Conservation (phyloP, 2,888 invertebrate species). For the Lacanobia oleracea region DNA sequence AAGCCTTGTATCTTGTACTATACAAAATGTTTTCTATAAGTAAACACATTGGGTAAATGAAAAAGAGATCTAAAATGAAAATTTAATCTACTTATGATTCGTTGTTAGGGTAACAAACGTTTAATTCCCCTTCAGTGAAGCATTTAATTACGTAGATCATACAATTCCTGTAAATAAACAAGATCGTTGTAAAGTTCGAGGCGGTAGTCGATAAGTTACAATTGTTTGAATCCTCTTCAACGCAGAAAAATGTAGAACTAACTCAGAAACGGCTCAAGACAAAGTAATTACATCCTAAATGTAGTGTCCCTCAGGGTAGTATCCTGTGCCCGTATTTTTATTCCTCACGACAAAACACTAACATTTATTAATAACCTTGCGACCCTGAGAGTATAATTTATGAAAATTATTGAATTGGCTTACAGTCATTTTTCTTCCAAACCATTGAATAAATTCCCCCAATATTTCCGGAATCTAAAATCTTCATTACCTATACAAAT, state of each 20-base stretch:
- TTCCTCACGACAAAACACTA: not conserved
- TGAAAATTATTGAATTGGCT: not conserved
- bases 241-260: not conserved
- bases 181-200: not conserved
- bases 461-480: not conserved
- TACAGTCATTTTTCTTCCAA: not conserved
- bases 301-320: not conserved
- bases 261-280: not conserved
- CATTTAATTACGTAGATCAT: slow-evolving; percentile 24
- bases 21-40: no score
- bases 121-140: not conserved
- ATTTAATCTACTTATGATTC: not conserved
- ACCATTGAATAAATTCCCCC: not conserved
- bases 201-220: not conserved
- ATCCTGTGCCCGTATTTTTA: not conserved
- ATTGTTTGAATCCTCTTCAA: not conserved
- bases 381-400: not conserved
- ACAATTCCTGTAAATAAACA: not conserved
- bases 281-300: not conserved
- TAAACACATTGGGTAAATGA: no score
- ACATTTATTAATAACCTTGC: not conserved
- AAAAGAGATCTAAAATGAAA: no score
- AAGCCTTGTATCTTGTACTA: no score
- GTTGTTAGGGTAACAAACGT: not conserved
- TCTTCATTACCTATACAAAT: no score